Percentiles rank a stretch among this genome's conserved stretches.
phyloP scores from a whole-genome alignment of 2,888 invertebrate genomes.

The Oeneis ivallda region DNA sequence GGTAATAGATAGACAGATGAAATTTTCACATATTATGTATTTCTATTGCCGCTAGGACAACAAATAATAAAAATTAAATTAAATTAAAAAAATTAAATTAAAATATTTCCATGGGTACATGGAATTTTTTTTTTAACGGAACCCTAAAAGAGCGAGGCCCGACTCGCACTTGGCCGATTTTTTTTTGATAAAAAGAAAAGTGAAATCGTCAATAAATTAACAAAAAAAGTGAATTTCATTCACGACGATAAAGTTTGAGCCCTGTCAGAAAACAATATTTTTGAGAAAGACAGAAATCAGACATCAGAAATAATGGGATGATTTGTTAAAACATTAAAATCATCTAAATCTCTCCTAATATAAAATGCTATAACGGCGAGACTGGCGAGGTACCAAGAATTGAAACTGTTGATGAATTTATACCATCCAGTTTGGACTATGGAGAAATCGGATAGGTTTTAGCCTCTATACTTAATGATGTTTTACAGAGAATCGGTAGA shows the following conservation, averaged over 20 bases:
- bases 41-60: too few species aligned
- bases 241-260: neutral
- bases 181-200: too few species aligned
- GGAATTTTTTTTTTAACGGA: too few species aligned
- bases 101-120: too few species aligned
- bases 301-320: conserved; percentile 28
- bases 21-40: too few species aligned
- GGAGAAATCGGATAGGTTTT: neutral
- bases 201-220: neutral
- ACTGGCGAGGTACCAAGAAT: conserved; percentile 4
- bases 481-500: too few species aligned
- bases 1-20: too few species aligned
- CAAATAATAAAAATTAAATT: too few species aligned
- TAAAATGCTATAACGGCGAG: conserved; percentile 35
- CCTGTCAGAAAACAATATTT: neutral
- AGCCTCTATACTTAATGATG: too few species aligned
- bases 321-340: conserved; percentile 40
- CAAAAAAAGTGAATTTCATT: neutral
- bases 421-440: neutral
- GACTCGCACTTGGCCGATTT: too few species aligned
- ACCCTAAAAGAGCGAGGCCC: too few species aligned
- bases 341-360: conserved; percentile 40
- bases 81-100: too few species aligned
- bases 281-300: conserved; percentile 27
- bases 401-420: conserved; percentile 10